Evolutionary conservation across 1,140 invertebrate species (phyloP).

Genomic region (Nixonia krombeini): DNA sequence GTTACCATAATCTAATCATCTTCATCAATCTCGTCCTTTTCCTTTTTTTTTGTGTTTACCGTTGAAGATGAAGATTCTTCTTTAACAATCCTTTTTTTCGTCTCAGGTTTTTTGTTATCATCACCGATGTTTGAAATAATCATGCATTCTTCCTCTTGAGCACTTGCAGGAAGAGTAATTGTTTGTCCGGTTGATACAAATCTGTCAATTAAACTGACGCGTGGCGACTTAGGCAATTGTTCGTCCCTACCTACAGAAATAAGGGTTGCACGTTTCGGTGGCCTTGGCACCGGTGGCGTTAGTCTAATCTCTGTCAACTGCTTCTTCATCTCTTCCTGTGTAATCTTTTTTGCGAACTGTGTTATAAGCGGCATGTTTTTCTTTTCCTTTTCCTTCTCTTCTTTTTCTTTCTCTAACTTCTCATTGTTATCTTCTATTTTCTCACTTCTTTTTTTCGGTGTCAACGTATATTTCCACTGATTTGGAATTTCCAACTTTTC

Average conservation of each 20-base stretch:
- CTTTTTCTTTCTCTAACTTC: conserved; percentile 48
- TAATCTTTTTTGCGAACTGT: conserved; percentile 73
- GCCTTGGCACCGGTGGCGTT: conserved; percentile 36
- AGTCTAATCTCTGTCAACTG: no score
- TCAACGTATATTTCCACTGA: conserved; percentile 71
- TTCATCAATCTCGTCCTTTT: no score
- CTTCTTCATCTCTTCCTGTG: conserved; percentile 69
- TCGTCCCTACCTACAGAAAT: conserved; percentile 59
- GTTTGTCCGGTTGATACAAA: conserved; percentile 29
- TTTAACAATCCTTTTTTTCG: no score
- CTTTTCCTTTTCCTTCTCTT: conserved; percentile 60
- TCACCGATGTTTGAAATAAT: conserved; percentile 32
- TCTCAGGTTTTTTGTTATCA: conserved; percentile 6
- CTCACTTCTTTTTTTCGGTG: conserved; percentile 55
- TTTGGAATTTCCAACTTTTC: conserved; percentile 73
- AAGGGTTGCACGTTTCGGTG: conserved; percentile 58
- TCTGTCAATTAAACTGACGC: conserved; percentile 45
- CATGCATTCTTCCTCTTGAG: no score
- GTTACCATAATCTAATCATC: no score
- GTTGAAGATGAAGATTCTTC: no score
- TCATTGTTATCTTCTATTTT: conserved; percentile 46
- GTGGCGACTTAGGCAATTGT: conserved; percentile 49
- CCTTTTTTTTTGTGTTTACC: no score
- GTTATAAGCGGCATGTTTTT: conserved; percentile 72
- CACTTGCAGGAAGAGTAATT: background rate